Evolutionary conservation across 2,888 invertebrate genomes (phyloP).

Genomic region (Griposia aprilina): DNA sequence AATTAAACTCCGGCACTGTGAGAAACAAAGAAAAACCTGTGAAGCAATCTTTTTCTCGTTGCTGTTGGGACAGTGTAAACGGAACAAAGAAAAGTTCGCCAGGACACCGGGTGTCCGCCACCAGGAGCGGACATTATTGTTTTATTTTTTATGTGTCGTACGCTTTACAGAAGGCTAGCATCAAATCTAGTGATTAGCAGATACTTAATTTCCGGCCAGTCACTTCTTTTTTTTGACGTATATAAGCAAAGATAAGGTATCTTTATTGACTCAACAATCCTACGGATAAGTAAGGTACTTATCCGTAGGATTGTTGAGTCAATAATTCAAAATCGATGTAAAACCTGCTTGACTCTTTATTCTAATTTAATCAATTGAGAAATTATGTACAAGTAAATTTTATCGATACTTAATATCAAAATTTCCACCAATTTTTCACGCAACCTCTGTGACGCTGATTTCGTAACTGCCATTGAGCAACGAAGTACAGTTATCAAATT

Average conservation of each 20-base stretch:
- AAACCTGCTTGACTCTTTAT: neutral
- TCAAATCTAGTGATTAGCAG: neutral
- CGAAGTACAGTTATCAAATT: constrained; percentile 52
- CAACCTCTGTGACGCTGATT: constrained; percentile 15
- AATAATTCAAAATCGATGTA: neutral
- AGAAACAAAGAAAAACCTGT: neutral
- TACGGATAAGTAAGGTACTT: too few species aligned
- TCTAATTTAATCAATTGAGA: neutral
- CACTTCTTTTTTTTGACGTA: neutral
- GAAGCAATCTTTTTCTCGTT: neutral
- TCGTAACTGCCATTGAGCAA: constrained; percentile 24
- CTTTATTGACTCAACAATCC: too few species aligned
- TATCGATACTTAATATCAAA: neutral
- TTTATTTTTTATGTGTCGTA: neutral
- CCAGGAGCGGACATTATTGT: neutral
- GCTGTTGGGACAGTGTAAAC: neutral
- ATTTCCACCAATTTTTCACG: constrained; percentile 9
- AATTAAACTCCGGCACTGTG: neutral
- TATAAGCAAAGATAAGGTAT: too few species aligned
- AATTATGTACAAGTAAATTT: neutral
- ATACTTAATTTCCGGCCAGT: neutral
- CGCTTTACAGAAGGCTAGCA: neutral
- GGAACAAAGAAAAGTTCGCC: neutral
- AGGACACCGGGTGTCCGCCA: neutral
- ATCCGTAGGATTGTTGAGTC: neutral